Conservation (phyloP, 2,797 vertebrate species). For the Bradypodion pumilum region DNA sequence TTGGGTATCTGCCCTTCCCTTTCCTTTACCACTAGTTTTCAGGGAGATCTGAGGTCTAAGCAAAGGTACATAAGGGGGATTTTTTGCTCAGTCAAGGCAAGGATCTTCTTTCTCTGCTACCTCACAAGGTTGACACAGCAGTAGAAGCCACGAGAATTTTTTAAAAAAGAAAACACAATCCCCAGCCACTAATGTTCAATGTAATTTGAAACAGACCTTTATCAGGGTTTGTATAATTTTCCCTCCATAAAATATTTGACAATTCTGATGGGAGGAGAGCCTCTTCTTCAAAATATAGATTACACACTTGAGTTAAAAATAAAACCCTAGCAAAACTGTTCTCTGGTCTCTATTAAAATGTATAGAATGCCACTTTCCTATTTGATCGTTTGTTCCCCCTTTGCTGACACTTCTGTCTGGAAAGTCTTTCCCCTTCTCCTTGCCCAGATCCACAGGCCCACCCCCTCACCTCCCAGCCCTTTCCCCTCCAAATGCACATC, state of each 20-base stretch:
- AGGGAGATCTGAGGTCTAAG: background rate
- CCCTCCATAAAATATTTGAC: too few species aligned
- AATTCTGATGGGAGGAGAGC: too few species aligned
- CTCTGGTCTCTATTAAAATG: background rate
- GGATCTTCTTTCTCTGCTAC: background rate
- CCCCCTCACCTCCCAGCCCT: background rate
- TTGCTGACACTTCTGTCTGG: too few species aligned
- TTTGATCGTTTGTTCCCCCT: constrained; percentile 3
- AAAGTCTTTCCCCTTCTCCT: background rate
- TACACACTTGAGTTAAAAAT: too few species aligned
- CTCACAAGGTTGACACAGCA: too few species aligned
- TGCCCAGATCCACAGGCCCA: background rate
- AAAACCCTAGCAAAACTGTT: background rate
- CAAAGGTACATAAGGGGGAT: background rate
- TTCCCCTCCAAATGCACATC: background rate
- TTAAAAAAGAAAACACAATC: background rate
- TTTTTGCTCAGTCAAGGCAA: background rate
- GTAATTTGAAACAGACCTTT: too few species aligned
- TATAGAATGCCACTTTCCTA: background rate
- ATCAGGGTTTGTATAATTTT: too few species aligned
- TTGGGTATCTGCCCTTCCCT: background rate
- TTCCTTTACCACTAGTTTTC: background rate
- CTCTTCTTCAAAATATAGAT: too few species aligned
- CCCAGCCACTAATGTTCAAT: too few species aligned
- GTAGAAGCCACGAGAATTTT: background rate